phyloP scores from a whole-genome alignment of 1,140 invertebrate genomes.

The Melanaphis sacchari region DNA sequence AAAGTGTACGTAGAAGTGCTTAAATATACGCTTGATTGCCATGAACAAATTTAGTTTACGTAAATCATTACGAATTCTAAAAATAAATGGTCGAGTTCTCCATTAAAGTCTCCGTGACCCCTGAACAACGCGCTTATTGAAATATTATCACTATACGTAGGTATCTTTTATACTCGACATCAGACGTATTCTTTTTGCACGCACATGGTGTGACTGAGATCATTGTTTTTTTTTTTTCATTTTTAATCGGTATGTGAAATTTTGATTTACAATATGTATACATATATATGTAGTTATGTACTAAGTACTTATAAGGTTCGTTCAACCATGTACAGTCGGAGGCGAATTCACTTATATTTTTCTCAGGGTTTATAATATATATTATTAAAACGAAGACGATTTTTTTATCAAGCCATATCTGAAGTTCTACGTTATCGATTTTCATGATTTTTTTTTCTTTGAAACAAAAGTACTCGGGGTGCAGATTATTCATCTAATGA shows the following conservation, averaged over 20 bases:
- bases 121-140: background rate
- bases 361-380: background rate
- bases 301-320: background rate
- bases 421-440: no score
- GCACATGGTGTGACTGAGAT: background rate
- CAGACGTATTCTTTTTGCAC: background rate
- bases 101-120: conserved; percentile 25
- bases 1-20: background rate
- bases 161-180: background rate
- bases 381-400: no score
- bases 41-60: background rate
- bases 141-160: background rate
- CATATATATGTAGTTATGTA: background rate
- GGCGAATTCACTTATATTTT: background rate
- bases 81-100: background rate
- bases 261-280: background rate
- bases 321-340: background rate
- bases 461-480: no score
- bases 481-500: no score
- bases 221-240: background rate
- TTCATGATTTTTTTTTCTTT: no score
- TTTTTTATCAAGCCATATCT: no score
- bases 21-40: background rate
- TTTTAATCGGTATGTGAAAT: background rate
- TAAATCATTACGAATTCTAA: background rate